phyloP scores from a whole-genome alignment of 2,888 invertebrate genomes.

The Monochamus alternatus region DNA sequence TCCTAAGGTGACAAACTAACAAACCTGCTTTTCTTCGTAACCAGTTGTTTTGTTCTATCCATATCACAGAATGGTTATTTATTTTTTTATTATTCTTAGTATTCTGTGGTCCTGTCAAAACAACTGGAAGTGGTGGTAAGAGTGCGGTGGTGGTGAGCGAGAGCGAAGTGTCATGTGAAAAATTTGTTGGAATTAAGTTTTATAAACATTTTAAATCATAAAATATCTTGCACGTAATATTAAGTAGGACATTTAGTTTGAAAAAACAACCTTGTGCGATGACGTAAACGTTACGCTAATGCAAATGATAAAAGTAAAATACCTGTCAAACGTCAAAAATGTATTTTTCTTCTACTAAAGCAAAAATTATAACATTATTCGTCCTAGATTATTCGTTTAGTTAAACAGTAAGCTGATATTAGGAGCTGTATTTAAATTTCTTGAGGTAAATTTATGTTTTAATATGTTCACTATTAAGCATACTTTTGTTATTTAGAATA shows the following conservation, averaged over 20 bases:
- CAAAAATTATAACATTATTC: conserved; percentile 27
- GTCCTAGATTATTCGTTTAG: conserved; percentile 3
- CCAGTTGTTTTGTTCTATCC: no score
- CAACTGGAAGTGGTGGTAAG: not conserved
- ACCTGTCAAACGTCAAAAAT: conserved; percentile 45
- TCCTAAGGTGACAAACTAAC: no score
- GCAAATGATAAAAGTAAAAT: conserved; percentile 31
- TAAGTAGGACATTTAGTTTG: not conserved
- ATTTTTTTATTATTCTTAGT: no score
- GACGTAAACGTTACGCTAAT: conserved; percentile 5
- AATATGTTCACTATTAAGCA: conserved; percentile 15
- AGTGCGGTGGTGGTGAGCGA: not conserved
- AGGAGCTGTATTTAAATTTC: conserved; percentile 30
- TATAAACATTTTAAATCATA: conserved; percentile 23
- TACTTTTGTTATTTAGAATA: conserved; percentile 36
- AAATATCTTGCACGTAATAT: conserved; percentile 8
- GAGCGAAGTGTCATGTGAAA: conserved; percentile 5
- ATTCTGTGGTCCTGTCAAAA: not conserved
- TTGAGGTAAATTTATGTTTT: conserved; percentile 28
- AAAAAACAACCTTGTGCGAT: not conserved
- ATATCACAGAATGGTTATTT: no score
- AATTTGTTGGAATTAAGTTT: not conserved
- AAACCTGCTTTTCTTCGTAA: no score
- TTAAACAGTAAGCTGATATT: conserved; percentile 22
- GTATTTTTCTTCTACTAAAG: conserved; percentile 34